A percentile compares a stretch with the other conserved stretches of the same genome.
These are phyloP conservation scores for Formica exsecta DNA, from an alignment of 1,140 invertebrate genomes.

Conservation along the genomic window DNA sequence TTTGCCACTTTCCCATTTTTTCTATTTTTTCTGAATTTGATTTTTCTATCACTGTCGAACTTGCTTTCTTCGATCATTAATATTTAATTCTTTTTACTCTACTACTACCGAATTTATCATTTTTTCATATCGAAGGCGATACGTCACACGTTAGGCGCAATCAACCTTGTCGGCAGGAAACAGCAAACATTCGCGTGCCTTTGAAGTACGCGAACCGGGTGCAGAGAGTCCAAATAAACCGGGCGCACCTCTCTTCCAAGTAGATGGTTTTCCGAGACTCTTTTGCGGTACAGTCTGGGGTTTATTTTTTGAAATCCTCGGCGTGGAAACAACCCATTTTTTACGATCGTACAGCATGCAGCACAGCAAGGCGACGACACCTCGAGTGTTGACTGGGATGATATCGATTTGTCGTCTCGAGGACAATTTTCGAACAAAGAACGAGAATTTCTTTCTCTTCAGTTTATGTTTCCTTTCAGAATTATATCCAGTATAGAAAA, in stretches of 20 bases:
- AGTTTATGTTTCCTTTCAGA: not conserved
- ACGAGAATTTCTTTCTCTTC: not conserved
- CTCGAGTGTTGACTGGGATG: not conserved
- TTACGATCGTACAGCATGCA: conserved; percentile 3
- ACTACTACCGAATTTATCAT: not conserved
- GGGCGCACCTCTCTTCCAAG: conserved; percentile 30
- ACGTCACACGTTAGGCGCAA: not conserved
- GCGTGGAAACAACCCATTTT: conserved; percentile 28
- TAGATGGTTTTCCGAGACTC: conserved; percentile 26
- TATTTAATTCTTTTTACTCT: not conserved
- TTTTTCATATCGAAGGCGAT: not conserved
- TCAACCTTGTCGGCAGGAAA: conserved; percentile 33
- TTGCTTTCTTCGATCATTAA: not conserved
- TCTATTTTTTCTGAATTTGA: not conserved
- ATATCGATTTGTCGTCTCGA: conserved; percentile 40
- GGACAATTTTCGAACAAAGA: conserved; percentile 33
- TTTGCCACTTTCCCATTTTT: not conserved
- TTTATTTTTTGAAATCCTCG: conserved; percentile 67
- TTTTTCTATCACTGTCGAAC: not conserved
- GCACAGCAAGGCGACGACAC: not conserved
- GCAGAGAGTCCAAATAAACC: conserved; percentile 71
- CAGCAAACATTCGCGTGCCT: conserved; percentile 71
- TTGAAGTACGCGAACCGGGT: conserved; percentile 51
- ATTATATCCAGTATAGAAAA: conserved; percentile 2
- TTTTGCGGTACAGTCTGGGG: conserved; percentile 6